Evolutionary conservation across 2,113 vertebrate species (phyloP), one percentile per base, ranked within the genome.

Genomic region (Siniperca knerii): DNA sequence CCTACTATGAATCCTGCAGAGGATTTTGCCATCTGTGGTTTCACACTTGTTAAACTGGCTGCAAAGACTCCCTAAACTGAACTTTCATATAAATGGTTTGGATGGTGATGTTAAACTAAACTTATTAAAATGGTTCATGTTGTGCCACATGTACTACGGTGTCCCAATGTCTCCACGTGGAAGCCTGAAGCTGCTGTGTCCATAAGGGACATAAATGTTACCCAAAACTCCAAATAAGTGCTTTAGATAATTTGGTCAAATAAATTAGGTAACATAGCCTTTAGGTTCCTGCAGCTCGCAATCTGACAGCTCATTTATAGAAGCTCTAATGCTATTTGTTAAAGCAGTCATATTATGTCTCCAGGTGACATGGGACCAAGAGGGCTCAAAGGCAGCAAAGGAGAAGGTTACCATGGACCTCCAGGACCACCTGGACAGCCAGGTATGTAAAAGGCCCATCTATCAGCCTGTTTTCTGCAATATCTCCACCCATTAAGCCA

Each of bases 331-430:
- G 33, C 0, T 25, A 18, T 37, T 54, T 37, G 72, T 68, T 29
- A 72, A 83, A 83, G 50, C n/a, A 60, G 33, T 55, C 8, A 20
- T 54, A 37, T 76, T 64, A 16, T 85, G 46, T 81, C 44, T 2
- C 0, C 67, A 97, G 96, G 96, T 70, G 95, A 97, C 40, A 87
- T 76, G 4, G 96, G 96, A 77, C 70, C 61, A 25, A 93, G 84
- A 83, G 96, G 96, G 10, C 86, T 92, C 16, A 96, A 96, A 90
- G 96, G 96, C 58, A 90, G 68, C 77, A 95, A 95, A 89, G 96
- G 95, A 35, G 96, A 97, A 75, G 89, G 94, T 75, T 85, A 92
- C 46, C 71, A 18, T 21, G 96, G 96, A 82, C 90, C 92, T 21
- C 90, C 94, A 29, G 96, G 96, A 71, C 89, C 89, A 67, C 91